Conservation (phyloP, 2,113 vertebrate genomes). For the Boulengeromyrus knoepffleri region DNA sequence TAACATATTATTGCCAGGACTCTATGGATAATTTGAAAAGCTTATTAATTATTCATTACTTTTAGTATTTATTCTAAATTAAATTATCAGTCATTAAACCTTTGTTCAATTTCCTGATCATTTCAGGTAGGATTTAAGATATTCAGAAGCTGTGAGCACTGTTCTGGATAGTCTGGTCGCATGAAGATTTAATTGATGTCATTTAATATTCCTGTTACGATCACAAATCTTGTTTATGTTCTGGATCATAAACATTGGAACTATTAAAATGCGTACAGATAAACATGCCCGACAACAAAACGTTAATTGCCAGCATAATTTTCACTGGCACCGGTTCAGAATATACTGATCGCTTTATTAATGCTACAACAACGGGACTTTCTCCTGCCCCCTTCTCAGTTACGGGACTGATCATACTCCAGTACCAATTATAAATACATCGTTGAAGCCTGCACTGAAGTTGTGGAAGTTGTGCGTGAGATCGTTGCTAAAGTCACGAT, state of each 20-base stretch:
- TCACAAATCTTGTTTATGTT: not conserved
- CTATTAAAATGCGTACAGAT: not conserved
- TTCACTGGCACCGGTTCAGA: not conserved
- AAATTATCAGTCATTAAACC: not conserved
- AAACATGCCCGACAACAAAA: not conserved
- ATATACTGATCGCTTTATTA: not conserved
- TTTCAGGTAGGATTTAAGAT: not conserved
- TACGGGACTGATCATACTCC: not conserved
- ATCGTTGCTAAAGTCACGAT: not conserved
- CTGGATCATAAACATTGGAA: not conserved
- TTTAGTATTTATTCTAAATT: not conserved
- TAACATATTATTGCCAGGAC: not conserved
- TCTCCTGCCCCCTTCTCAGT: not conserved
- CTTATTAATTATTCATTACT: conserved; percentile 2
- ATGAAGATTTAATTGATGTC: not conserved
- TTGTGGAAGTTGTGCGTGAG: not conserved
- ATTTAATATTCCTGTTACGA: not conserved
- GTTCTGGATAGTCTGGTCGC: not conserved
- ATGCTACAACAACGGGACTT: not conserved
- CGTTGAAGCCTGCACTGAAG: not conserved
- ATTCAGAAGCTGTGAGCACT: not conserved
- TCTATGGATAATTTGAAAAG: not conserved
- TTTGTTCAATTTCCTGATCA: not conserved
- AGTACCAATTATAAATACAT: not conserved
- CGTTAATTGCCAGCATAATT: not conserved